Percentiles rank a stretch among this genome's conserved stretches.
Evolutionary conservation across 2,113 vertebrate species (phyloP).

Genomic region (Ardeotis arabs): DNA sequence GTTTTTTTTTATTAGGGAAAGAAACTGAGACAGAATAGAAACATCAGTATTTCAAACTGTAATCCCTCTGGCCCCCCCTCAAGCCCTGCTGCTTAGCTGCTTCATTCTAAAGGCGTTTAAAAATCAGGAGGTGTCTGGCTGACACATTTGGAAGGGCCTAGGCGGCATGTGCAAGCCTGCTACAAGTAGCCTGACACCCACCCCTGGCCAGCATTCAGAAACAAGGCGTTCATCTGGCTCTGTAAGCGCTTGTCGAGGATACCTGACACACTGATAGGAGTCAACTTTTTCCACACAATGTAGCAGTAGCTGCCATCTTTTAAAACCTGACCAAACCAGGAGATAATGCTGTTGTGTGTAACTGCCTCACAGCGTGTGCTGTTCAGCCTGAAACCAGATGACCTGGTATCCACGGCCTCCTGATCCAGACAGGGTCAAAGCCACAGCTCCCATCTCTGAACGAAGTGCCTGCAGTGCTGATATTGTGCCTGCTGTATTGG

Average conservation of each 20-base stretch:
- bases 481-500: neutral
- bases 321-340: neutral
- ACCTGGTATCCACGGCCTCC: neutral
- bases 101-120: neutral
- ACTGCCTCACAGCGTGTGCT: accelerated
- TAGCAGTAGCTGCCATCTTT: neutral
- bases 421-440: neutral
- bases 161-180: neutral
- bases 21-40: neutral
- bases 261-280: neutral
- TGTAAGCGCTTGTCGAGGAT: neutral
- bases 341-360: accelerated
- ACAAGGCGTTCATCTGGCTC: neutral
- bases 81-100: neutral
- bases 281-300: neutral
- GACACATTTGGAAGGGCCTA: neutral
- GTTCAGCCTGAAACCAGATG: neutral
- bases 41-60: neutral
- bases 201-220: neutral
- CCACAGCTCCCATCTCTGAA: neutral
- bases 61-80: neutral
- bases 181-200: neutral
- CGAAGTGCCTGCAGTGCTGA: neutral
- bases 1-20: neutral
- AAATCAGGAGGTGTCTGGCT: neutral